Conservation (phyloP, 1,140 invertebrate genomes). For the Pantala flavescens region DNA sequence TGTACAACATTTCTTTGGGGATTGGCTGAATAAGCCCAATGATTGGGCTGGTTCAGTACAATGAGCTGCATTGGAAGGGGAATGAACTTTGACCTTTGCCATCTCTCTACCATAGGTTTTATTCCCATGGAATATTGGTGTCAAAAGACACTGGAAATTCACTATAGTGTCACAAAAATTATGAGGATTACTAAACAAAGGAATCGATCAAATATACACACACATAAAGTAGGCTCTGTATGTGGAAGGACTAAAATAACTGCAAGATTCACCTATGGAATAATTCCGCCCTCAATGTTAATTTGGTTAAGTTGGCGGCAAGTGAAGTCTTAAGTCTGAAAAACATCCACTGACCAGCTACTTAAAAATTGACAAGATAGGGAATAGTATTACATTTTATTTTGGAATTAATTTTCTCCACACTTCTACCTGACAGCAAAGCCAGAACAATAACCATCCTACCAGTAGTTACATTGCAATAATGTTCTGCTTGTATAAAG, state of each 20-base stretch:
- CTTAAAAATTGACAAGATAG: conserved; percentile 10
- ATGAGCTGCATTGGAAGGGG: background rate
- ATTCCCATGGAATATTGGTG: background rate
- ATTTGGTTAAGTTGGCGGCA: background rate
- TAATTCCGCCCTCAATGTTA: background rate
- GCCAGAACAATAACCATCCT: conserved; percentile 1
- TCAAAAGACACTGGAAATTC: background rate
- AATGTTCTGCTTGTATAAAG: conserved; percentile 7
- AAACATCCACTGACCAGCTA: conserved; percentile 1
- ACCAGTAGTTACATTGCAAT: conserved; percentile 4
- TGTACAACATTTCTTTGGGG: conserved; percentile 1
- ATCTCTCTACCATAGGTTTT: background rate
- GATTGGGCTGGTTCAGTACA: background rate
- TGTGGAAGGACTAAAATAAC: conserved; percentile 6
- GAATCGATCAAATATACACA: conserved; percentile 3
- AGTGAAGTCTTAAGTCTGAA: background rate
- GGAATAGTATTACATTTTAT: conserved; percentile 2
- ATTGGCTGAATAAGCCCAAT: background rate
- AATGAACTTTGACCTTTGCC: background rate
- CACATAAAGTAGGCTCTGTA: background rate
- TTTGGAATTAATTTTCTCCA: background rate
- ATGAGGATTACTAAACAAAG: background rate
- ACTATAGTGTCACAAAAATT: background rate
- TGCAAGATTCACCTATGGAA: background rate
- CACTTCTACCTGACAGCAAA: conserved; percentile 5